phyloP scores from a whole-genome alignment of 2,113 vertebrate species.

The Cryptoleucopteryx plumbea region DNA sequence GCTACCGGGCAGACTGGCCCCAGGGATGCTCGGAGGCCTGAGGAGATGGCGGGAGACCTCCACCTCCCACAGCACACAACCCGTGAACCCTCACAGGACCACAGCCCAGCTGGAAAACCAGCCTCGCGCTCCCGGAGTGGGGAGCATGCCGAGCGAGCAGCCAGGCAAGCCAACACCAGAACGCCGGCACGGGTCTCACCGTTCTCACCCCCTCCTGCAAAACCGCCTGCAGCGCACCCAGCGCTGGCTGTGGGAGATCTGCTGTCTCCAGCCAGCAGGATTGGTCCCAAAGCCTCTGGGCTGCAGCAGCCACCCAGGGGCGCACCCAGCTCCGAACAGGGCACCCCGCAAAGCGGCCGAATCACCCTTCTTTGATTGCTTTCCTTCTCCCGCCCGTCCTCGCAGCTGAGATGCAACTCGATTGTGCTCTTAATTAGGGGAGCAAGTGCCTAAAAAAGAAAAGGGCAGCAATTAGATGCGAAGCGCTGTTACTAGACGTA shows the following conservation, averaged over 20 bases:
- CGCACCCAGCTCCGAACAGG: neutral
- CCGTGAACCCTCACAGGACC: rapidly evolving
- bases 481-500: neutral
- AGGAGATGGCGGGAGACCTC: neutral
- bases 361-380: neutral
- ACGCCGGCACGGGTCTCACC: rapidly evolving
- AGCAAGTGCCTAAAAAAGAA: conserved; percentile 5
- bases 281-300: neutral
- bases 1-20: neutral
- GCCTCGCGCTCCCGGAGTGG: rapidly evolving
- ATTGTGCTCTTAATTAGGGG: conserved; percentile 40
- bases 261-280: neutral
- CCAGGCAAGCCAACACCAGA: neutral
- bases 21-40: rapidly evolving
- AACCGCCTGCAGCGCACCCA: neutral
- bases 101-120: neutral
- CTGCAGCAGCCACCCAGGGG: neutral
- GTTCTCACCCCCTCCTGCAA: neutral
- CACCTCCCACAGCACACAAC: neutral
- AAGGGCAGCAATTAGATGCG: neutral
- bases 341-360: rapidly evolving
- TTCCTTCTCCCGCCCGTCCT: neutral
- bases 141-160: rapidly evolving
- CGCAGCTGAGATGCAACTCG: neutral
- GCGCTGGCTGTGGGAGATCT: neutral